phyloP scores from a whole-genome alignment of 1,140 invertebrate genomes.

The Drosophila fuyamai region DNA sequence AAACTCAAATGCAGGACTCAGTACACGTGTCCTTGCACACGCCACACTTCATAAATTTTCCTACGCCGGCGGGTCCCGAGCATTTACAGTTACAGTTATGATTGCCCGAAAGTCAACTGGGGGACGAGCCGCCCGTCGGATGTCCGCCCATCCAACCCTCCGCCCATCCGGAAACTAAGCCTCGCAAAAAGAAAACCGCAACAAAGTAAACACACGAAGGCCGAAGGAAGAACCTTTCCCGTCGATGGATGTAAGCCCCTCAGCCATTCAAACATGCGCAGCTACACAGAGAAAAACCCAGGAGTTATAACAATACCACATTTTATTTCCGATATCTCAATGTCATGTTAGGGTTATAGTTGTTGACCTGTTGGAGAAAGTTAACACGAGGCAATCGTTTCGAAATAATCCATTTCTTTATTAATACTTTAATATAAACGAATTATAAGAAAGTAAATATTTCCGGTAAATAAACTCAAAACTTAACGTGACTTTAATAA shows the following conservation, averaged over 20 bases:
- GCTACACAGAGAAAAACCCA: background rate
- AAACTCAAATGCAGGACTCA: slow-evolving; percentile 70
- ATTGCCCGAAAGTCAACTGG: slow-evolving; percentile 78
- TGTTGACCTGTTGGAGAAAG: no score
- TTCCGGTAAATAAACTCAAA: no score
- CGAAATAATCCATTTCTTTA: background rate
- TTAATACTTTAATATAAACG: no score
- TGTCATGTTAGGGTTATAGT: no score
- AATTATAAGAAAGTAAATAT: no score
- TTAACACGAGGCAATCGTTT: no score
- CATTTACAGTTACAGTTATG: slow-evolving; percentile 82
- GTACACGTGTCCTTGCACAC: slow-evolving; percentile 65
- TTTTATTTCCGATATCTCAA: no score
- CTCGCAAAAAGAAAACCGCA: slow-evolving; percentile 72
- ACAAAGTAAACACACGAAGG: slow-evolving; percentile 66
- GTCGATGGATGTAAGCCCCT: slow-evolving; percentile 56
- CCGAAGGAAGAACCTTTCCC: slow-evolving; percentile 45
- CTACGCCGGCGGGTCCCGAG: slow-evolving; percentile 21
- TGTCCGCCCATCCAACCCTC: slow-evolving; percentile 52
- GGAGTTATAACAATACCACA: background rate
- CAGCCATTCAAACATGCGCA: slow-evolving; percentile 45
- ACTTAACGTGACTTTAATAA: no score
- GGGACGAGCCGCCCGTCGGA: slow-evolving; percentile 55
- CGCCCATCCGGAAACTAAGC: slow-evolving; percentile 67
- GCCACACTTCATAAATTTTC: slow-evolving; percentile 84